Base-by-base conservation (phyloP, 2,888 invertebrate species). In the Lasioglossum figueresi region DNA sequence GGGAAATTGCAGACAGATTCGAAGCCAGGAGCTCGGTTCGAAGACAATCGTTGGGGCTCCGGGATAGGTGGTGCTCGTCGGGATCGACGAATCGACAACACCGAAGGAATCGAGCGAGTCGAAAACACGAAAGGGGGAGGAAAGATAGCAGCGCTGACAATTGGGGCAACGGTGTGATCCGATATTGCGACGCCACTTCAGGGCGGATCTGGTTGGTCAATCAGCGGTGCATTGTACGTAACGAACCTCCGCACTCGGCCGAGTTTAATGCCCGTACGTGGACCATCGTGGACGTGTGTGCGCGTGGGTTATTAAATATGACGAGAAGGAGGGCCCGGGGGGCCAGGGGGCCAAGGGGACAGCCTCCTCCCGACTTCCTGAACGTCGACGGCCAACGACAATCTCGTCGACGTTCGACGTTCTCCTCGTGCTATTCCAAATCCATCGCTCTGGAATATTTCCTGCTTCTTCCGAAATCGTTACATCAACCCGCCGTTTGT, bases 171-270 rank as follows among this genome's bases (percentile, higher is more conserved):
- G 88, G 85, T 81, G 88, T 89, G 89, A 90, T 89, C 89, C 90
- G 90, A 90, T 90, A 90, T 89, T 84, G 89, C 89, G 87, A 90
- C 87, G 89, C 88, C 91, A 91, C 92, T 92, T 92, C 91, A 92
- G 92, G 91, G 91, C 91, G 91, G 92, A 92, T 92, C 92, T 92
- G 92, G 90, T 91, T 90, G 93, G 93, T 92, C 93, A 93, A 93
- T 93, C 93, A 93, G 90, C 87, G 90, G 85, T 88, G 92, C 93
- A 93, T 93, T 93, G 93, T 93, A 91, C 91, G 91, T 92, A 93
- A 93, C 91, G 91, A 93, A 92, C 92, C 93, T 90, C 89, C 90
- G 90, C 91, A 91, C 89, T 90, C 90, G 88, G 86, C 88, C 85
- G 91, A 89, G 91, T 91, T 91, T 89, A 91, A 91, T 91, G 90